Conservation (phyloP, 2,888 invertebrate genomes). For the Meiosimyza platycephala region DNA sequence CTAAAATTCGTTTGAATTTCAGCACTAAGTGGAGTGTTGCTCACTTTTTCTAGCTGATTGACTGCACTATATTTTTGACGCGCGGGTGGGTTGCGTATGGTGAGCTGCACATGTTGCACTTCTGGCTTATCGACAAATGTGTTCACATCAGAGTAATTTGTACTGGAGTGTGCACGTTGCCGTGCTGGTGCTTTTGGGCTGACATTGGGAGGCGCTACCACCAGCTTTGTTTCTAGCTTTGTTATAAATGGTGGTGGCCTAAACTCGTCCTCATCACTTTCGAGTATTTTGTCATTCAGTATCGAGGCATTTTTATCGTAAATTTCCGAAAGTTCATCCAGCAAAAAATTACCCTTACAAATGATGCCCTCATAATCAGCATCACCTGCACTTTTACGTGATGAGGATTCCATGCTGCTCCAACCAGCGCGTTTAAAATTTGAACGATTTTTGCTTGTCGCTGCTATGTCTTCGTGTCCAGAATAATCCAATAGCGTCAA, state of each 20-base stretch:
- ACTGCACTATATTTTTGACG: conserved; percentile 44
- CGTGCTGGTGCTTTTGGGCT: conserved; percentile 47
- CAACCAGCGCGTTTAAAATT: conserved; percentile 44
- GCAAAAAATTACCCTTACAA: conserved; percentile 61
- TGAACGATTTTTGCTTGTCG: conserved; percentile 43
- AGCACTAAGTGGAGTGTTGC: too few species aligned
- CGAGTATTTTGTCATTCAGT: conserved; percentile 67
- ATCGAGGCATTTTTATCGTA: conserved; percentile 72
- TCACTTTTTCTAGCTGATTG: too few species aligned
- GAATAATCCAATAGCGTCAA: conserved; percentile 72
- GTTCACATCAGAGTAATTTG: conserved; percentile 41
- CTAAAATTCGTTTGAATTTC: conserved; percentile 37
- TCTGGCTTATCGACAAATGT: conserved; percentile 34
- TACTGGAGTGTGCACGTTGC: conserved; percentile 41
- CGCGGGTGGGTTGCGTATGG: conserved; percentile 57
- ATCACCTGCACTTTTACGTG: conserved; percentile 38
- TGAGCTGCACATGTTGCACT: conserved; percentile 59
- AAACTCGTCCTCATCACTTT: conserved; percentile 34
- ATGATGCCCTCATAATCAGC: conserved; percentile 58
- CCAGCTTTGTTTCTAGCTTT: background rate
- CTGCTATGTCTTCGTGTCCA: conserved; percentile 55
- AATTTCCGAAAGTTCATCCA: conserved; percentile 69
- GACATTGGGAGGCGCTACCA: background rate
- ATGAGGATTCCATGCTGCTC: conserved; percentile 46
- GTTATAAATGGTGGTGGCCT: background rate